Base-by-base conservation (phyloP, 1,140 invertebrate species). In the Drosophila watanabei region DNA sequence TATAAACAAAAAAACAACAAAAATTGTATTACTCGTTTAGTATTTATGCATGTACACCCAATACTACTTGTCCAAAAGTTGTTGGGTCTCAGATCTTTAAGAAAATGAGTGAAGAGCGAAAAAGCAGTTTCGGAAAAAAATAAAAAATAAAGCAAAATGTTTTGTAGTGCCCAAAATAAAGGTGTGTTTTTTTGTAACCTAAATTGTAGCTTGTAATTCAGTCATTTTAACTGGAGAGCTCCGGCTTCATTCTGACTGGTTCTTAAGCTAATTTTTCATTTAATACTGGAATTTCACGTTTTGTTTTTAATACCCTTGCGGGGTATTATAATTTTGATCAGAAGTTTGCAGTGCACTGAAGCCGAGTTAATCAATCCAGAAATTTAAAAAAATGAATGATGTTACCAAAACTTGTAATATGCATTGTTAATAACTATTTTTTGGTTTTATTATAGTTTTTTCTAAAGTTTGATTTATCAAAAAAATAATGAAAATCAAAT, bases 21-120 rank as follows among this genome's bases (percentile, higher is more conserved):
- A 61, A 78, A 63, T 75, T 87, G 86, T 85, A 87, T 87, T 89
- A 87, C 64, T 70, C 64, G 80, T 80, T 83, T 87, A 87, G 85
- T 87, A 87, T 87, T 87, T 87, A 80, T 84, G 64, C 82, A 75
- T 57, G 35, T 57, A 57, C 20, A 24, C 71, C 65, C 69, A 54
- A 75, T 66, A 60, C 39, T 73, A 80, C 64, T 76, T 63, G 57
- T 70, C 20, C 33, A 63, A 69, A 52, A 80, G 35, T 63, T 18
- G 24, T 68, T 78, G 69, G 72, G 54, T 54, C 62, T 70, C 62
- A 39, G 54, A 72, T 90, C 73, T 68, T 75, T 81, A 75, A 46
- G 54, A 59, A 56, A 73, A 66, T 59, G 41, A 76, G 64, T 71
- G 59, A 56, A 49, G 52, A 52, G 45, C 41, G 30, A 62, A 37